Evolutionary conservation across 1,140 invertebrate genomes (phyloP), one percentile per base, ranked within the genome.

Genomic region (Hylaeus anthracinus): DNA sequence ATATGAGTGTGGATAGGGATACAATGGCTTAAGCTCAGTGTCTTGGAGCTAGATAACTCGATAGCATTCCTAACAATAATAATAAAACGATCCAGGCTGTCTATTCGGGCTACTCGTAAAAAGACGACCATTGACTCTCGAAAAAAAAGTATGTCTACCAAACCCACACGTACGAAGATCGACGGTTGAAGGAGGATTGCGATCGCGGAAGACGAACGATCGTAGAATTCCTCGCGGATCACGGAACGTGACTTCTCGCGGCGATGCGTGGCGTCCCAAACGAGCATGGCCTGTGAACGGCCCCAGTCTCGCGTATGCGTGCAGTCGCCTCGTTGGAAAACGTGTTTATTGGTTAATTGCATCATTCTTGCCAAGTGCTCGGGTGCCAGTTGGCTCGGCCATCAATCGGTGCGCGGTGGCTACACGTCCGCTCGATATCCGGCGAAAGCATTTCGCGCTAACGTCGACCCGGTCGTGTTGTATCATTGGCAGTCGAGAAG

Each of bases 261-360:
- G 43, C 26, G 67, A 56, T 53, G 53, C 66, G 53, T 70, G 71
- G 26, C 67, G 56, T 37, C 56, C 39, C 51, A 48, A 55, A 45
- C 60, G 26, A 45, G 41, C 56, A 8, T 48, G 45, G 45, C 51
- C 9, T 51, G 51, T 51, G 58, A 51, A 84, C 55, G 53, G 26
- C 61, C 63, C 37, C 8, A 2, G 51, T 69, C 71, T 70, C 48
- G 60, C 63, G 63, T 74, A 56, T 72, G 65, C 64, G 71, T 74
- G 79, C 81, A 74, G 74, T 86, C 77, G 88, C 81, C 81, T 87
- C 79, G 82, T 88, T 85, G 84, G 84, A 88, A 91, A 91, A 90
- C 86, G 89, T 88, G 89, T 91, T 91, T 90, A 91, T 91, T 90
- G 88, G 88, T 90, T 92, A 91, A 93, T 92, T 92, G 90, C 89